These are phyloP conservation scores for Pteronotus mesoamericanus DNA, from an alignment of 2,797 vertebrate species.

Conservation along the genomic window DNA sequence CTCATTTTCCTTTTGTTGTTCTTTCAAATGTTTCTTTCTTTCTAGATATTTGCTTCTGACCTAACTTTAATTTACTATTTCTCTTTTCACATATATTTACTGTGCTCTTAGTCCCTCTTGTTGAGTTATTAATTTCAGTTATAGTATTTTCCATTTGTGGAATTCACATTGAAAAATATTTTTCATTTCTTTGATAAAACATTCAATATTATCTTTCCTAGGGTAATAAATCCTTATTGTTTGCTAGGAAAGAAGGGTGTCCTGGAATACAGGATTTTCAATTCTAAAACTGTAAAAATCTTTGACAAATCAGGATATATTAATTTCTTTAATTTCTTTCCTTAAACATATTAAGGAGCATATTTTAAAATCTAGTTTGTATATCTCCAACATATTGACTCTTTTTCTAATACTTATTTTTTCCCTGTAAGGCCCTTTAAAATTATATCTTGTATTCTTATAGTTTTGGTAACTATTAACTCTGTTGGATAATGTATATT, in stretches of 20 bases:
- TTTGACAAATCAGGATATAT: background rate
- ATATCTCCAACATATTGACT: background rate
- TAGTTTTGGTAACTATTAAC: background rate
- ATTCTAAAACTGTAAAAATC: background rate
- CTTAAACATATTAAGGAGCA: background rate
- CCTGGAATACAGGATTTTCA: background rate
- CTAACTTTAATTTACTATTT: background rate
- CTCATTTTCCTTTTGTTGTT: background rate
- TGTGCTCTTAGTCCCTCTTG: background rate
- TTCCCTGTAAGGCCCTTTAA: background rate
- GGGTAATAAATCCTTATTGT: background rate
- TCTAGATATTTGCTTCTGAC: background rate
- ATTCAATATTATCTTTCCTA: background rate
- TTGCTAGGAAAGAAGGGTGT: background rate
- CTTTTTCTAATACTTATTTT: background rate
- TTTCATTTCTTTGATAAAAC: background rate
- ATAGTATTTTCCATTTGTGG: too few species aligned
- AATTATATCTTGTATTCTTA: background rate
- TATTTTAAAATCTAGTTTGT: background rate
- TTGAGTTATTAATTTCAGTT: background rate
- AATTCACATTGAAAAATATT: background rate
- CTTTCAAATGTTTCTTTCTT: background rate
- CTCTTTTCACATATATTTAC: background rate
- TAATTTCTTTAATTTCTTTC: background rate
- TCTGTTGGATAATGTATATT: background rate